Evolutionary conservation across 2,113 vertebrate species (phyloP).

Genomic region (Syrmaticus mikado): DNA sequence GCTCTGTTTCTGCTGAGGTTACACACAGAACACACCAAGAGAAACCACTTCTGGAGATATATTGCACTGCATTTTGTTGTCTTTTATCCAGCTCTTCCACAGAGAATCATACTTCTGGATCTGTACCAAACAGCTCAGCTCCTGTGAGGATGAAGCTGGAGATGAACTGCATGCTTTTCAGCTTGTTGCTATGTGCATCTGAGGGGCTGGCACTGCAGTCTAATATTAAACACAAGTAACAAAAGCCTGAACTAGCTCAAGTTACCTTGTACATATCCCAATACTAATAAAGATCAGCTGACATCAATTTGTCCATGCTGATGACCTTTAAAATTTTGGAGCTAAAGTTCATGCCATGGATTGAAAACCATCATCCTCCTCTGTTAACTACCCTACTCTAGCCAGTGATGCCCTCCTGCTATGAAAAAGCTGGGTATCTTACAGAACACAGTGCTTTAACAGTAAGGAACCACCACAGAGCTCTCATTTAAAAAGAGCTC

Average conservation of each 20-base stretch:
- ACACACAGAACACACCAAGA: fast-evolving
- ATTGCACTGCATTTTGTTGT: neutral
- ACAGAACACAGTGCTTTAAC: neutral
- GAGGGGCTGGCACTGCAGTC: neutral
- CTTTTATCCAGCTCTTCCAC: neutral
- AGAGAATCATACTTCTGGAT: neutral
- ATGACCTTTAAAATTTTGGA: neutral
- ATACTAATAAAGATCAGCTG: neutral
- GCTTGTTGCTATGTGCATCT: fast-evolving
- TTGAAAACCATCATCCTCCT: neutral
- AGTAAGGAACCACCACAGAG: neutral
- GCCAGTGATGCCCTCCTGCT: neutral
- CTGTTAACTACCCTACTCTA: neutral
- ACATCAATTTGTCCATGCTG: neutral
- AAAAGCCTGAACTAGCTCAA: neutral
- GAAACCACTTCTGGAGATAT: neutral
- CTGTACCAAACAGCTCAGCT: neutral
- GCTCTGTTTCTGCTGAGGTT: neutral
- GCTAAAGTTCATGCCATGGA: neutral
- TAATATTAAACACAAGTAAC: neutral
- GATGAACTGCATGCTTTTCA: neutral
- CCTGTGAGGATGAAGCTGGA: neutral
- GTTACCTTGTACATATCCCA: neutral
- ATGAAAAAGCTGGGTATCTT: neutral
- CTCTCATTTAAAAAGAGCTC: neutral